Conservation (phyloP, 2,113 vertebrate species). For the Leiothrix lutea region DNA sequence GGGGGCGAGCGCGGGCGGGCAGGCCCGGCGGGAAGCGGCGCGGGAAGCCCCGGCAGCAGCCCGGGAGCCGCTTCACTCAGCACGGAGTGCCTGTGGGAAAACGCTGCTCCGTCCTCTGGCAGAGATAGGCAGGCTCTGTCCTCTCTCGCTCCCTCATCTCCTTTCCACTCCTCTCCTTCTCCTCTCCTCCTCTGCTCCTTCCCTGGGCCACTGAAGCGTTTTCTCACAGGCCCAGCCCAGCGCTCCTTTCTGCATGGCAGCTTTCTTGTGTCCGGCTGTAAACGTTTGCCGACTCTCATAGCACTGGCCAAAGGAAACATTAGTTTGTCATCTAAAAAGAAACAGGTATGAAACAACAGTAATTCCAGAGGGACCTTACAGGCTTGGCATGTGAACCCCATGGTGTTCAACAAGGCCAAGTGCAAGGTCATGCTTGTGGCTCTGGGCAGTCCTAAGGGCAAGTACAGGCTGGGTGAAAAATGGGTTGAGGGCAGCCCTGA, state of each 20-base stretch:
- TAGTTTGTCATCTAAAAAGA: not conserved
- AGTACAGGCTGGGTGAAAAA: not conserved
- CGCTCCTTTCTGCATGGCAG: not conserved
- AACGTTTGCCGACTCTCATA: not conserved
- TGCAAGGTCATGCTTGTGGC: not conserved
- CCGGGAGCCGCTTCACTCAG: accelerated
- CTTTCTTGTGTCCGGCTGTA: not conserved
- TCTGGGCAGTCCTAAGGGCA: not conserved
- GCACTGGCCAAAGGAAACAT: not conserved
- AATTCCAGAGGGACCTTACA: not conserved
- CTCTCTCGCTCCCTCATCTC: no score
- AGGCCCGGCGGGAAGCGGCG: not conserved
- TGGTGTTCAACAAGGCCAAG: not conserved
- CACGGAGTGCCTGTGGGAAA: accelerated
- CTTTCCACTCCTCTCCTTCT: not conserved
- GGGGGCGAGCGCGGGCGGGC: not conserved
- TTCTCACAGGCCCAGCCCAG: not conserved
- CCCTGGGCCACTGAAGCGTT: not conserved
- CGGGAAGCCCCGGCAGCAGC: accelerated
- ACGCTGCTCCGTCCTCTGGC: accelerated
- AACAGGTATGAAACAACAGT: not conserved
- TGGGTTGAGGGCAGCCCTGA: not conserved
- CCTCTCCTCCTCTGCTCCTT: not conserved
- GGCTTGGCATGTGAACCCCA: not conserved
- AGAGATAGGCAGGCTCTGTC: accelerated